A percentile compares a stretch with the other conserved stretches of the same genome.
Conservation (phyloP, 2,797 vertebrate genomes). For the Phyllotis vaccarum region DNA sequence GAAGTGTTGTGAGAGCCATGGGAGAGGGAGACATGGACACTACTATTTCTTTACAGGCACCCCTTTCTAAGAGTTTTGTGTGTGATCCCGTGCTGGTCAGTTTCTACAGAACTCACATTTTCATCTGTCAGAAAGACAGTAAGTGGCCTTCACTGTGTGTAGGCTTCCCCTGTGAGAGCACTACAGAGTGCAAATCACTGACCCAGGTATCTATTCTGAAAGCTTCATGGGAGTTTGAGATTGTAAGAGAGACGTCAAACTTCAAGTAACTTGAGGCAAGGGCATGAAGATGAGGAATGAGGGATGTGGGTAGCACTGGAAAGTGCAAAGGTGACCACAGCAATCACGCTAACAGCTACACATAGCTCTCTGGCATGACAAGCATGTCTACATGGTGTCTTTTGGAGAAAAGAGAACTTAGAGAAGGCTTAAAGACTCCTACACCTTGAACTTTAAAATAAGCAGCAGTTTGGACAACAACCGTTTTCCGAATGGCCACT, state of each 20-base stretch:
- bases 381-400: not conserved
- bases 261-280: not conserved
- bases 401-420: not conserved
- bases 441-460: not conserved
- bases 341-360: too few relatives aligned
- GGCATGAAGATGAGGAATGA: not conserved
- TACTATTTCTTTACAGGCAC: not conserved
- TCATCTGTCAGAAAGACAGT: not conserved
- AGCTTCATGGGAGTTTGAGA: not conserved
- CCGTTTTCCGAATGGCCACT: not conserved
- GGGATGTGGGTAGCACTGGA: not conserved
- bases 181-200: not conserved
- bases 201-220: not conserved
- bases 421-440: not conserved
- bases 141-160: not conserved
- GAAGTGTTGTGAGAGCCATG: not conserved
- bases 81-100: not conserved
- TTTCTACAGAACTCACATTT: not conserved
- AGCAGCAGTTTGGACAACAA: not conserved
- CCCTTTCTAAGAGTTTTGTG: not conserved
- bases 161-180: not conserved
- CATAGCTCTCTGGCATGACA: not conserved
- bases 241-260: not conserved
- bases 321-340: not conserved
- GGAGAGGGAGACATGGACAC: rapidly evolving